A percentile compares a stretch with the other conserved stretches of the same genome.
Conservation (phyloP, 2,888 invertebrate genomes). For the Lepidocyrtoides sp. region DNA sequence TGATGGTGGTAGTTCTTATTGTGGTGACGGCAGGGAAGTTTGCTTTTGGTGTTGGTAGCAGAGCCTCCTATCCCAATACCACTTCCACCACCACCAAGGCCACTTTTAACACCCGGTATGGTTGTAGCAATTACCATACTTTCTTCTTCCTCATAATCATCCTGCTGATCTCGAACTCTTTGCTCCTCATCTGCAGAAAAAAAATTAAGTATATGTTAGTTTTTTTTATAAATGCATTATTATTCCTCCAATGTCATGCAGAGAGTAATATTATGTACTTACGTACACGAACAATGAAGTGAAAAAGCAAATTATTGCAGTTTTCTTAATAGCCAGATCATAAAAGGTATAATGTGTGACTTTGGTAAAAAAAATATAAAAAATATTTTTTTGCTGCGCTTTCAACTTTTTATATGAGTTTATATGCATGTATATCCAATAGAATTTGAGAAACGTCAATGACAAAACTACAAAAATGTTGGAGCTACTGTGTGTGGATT, state of each 20-base stretch:
- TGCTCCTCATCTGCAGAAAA: conserved; percentile 34
- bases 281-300: no score
- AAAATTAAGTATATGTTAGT: background rate
- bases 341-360: no score
- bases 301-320: no score
- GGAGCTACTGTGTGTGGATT: background rate
- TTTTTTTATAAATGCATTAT: no score
- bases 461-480: background rate
- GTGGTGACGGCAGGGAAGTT: conserved; percentile 77
- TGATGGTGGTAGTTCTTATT: conserved; percentile 54
- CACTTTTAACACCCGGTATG: conserved; percentile 62
- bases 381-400: no score
- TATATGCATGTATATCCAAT: no score
- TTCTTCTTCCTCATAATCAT: conserved; percentile 64
- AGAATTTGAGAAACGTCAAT: no score
- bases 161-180: background rate
- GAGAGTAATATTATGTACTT: no score
- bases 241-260: no score
- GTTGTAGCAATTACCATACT: conserved; percentile 72
- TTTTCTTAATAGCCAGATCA: no score
- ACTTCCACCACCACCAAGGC: background rate
- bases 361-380: no score
- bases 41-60: conserved; percentile 56
- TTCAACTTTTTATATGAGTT: no score
- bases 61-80: background rate